A percentile compares a stretch with the other conserved stretches of the same genome.
Conservation (phyloP, 92 coral and sea anemone genomes). For the Porites rus region DNA sequence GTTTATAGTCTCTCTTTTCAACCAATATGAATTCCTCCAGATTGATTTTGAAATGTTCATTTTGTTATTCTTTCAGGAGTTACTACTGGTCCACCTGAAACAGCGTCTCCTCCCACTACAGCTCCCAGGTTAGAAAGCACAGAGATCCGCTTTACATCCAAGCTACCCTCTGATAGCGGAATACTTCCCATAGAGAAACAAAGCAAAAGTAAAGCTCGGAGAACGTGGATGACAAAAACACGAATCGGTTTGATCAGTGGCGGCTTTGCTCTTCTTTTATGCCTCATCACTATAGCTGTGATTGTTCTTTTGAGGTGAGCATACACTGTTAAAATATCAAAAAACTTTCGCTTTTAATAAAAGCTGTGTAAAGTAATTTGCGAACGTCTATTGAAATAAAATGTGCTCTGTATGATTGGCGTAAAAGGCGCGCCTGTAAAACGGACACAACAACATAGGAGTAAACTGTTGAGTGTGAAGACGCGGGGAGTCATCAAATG, state of each 20-base stretch:
- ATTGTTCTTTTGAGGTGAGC: conserved; percentile 32
- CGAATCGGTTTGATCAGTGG: conserved; percentile 42
- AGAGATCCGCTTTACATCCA: background rate
- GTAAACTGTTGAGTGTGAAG: too few relatives aligned
- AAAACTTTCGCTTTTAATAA: background rate
- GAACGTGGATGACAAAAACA: conserved; percentile 34
- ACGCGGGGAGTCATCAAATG: too few relatives aligned
- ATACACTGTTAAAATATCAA: background rate
- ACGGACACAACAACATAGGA: too few relatives aligned
- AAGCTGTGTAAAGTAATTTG: background rate
- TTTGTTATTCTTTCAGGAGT: background rate
- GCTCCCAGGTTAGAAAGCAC: background rate
- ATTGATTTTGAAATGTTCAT: background rate
- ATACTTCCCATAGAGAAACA: background rate
- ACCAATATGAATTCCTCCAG: too few relatives aligned
- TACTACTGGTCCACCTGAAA: conserved; percentile 7
- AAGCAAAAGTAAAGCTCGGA: background rate
- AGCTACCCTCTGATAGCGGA: background rate
- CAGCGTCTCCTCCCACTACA: background rate
- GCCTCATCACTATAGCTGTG: background rate
- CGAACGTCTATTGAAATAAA: background rate
- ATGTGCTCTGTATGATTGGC: too few relatives aligned
- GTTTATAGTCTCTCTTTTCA: too few relatives aligned
- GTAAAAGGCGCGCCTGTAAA: too few relatives aligned
- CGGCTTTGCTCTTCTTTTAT: conserved; percentile 27